Evolutionary conservation across 2,113 vertebrate species (phyloP), one percentile per base, ranked within the genome.

Genomic region (Sylvilagus bachmani): DNA sequence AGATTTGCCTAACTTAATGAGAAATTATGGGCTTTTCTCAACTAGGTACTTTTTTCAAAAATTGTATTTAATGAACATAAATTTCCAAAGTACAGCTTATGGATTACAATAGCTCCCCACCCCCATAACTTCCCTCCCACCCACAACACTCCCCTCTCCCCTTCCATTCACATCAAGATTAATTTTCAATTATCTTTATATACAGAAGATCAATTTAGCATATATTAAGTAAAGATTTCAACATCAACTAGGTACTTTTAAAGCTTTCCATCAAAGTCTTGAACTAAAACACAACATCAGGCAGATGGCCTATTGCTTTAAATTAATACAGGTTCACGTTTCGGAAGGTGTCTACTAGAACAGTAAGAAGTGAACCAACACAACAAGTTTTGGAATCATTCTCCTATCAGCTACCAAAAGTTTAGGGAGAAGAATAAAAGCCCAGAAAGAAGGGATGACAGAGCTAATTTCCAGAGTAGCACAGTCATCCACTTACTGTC

Each of bases 1-100:
- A 86, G 44, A 75, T 66, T 91, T 55, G 67, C 17, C 27, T 78
- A 67, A 78, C 44, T 89, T 74, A 75, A 64, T 64, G 25, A 95
- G 79, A 96, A 89, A 84, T 79, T 53, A 91, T 66, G 49, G 87
- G 27, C 44, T 80, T 95, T 77, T 69, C 71, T 74, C 61, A 67
- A 14, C 44, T 9, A 27, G 25, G n/a, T n/a, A n/a, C n/a, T n/a
- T n/a, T n/a, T n/a, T n/a, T n/a, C n/a, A n/a, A n/a, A n/a, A n/a
- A 38, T 38, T 38, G 3, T 38, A 38, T 38, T 38, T 38, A 38
- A 38, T 38, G 38, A 38, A 38, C 38, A 38, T 38, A 38, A 38
- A 38, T 38, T 38, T 38, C 38, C 38, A 38, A 38, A 38, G 38
- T 38, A 38, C 38, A 38, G 38, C 38, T 38, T 38, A 38, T 38